Evolutionary conservation across 2,888 invertebrate species (phyloP).

Genomic region (Cantharis flavilabris): DNA sequence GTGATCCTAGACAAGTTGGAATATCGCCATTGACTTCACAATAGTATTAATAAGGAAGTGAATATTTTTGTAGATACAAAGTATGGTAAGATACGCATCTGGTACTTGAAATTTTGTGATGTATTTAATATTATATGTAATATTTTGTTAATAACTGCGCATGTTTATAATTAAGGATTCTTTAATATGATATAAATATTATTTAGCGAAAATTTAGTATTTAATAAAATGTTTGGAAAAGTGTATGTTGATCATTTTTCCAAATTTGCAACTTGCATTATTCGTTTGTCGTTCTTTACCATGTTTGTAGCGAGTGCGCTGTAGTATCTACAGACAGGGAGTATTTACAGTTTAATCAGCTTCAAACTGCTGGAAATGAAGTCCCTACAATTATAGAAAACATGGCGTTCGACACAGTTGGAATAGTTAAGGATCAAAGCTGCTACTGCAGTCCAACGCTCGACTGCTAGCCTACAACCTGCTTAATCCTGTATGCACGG

Average conservation of each 20-base stretch:
- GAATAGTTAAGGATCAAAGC: too few species aligned
- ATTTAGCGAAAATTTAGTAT: not conserved
- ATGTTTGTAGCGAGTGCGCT: too few species aligned
- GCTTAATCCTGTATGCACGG: too few species aligned
- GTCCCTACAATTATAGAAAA: too few species aligned
- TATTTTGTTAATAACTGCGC: not conserved
- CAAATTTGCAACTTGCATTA: too few species aligned
- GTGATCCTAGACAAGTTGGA: slow-evolving; percentile 65
- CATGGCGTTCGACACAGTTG: too few species aligned
- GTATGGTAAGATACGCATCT: not conserved
- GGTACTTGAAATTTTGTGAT: not conserved
- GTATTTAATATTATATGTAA: not conserved
- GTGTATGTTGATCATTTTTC: not conserved
- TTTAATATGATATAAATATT: not conserved
- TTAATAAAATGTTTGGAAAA: not conserved
- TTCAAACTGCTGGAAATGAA: too few species aligned
- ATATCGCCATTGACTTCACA: slow-evolving; percentile 68
- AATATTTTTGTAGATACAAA: not conserved
- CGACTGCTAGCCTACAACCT: too few species aligned
- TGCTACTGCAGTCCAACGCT: too few species aligned
- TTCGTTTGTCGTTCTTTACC: too few species aligned
- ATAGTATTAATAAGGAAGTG: slow-evolving; percentile 33
- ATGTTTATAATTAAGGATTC: not conserved
- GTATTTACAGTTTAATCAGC: too few species aligned
- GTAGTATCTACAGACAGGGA: too few species aligned